Base-by-base conservation (phyloP, 2,888 invertebrate genomes). In the Lepidocyrtoides sp. region DNA sequence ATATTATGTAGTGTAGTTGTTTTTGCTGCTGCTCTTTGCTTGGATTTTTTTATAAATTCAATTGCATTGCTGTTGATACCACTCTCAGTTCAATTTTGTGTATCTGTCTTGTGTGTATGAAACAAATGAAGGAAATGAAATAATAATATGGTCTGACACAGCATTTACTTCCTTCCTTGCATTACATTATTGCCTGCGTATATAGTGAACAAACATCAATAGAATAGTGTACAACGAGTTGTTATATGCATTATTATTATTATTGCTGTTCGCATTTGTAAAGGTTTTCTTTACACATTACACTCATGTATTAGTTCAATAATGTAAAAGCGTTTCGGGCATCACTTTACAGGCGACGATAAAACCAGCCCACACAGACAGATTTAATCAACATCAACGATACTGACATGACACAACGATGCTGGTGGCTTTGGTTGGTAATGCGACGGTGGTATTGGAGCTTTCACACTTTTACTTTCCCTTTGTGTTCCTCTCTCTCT, bases 291-390 rank as follows among this genome's bases (percentile, higher is more conserved):
- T 72, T 72, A 69, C 32, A 75, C 26, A 75, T 48, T 75, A 48
- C 36, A 57, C 41, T 51, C 29, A 48, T 86, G n/a, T n/a, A 77
- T 86, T 86, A 63, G 85, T 75, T 48, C 14, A 87, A 48, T 60
- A 66, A 87, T 66, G 69, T 48, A 87, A 87, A 89, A 89, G 88
- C 69, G 88, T 89, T 89, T 82, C 88, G 48, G 87, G 87, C 77
- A 89, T 89, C 88, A 89, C 88, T 89, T 79, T 89, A 82, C 88
- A 90, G 87, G 36, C 91, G 91, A 87, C 87, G 83, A 87, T 81
- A 41, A 83, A 82, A 48, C 87, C 90, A 85, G 84, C 90, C 90
- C 84, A 91, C 91, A 91, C 87, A 91, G 87, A 91, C 91, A 91
- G 91, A 91, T 91, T 91, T 87, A 91, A 91, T 91, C 91, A 91